These are phyloP conservation scores for Herminia tarsipennalis DNA, from an alignment of 2,888 invertebrate genomes.

Conservation along the genomic window DNA sequence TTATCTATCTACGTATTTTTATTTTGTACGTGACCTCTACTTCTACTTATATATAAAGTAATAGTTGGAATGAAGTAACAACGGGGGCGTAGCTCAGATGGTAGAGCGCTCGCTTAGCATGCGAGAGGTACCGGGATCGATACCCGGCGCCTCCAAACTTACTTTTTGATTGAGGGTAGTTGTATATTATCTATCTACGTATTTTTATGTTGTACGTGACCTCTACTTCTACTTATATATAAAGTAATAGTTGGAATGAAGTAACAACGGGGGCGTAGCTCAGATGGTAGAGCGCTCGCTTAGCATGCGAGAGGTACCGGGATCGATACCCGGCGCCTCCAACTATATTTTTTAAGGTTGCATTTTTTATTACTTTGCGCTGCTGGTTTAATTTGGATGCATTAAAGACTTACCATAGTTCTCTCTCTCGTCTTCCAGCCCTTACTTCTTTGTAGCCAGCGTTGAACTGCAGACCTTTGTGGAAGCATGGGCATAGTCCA, in stretches of 20 bases:
- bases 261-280: slow-evolving; percentile 67
- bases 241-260: background rate
- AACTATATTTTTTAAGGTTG: too few relatives aligned
- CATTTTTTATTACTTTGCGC: too few relatives aligned
- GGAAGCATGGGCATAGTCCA: slow-evolving; percentile 91
- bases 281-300: slow-evolving; percentile 80
- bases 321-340: slow-evolving; percentile 79
- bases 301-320: slow-evolving; percentile 84
- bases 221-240: background rate
- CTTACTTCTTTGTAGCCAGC: slow-evolving; percentile 92
- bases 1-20: slow-evolving; percentile 4
- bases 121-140: slow-evolving; percentile 85
- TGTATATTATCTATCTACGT: background rate
- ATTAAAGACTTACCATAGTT: slow-evolving; percentile 87
- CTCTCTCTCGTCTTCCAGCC: slow-evolving; percentile 87
- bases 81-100: slow-evolving; percentile 77
- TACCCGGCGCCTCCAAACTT: slow-evolving; percentile 64
- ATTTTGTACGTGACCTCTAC: background rate
- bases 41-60: background rate
- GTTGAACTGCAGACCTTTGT: slow-evolving; percentile 89
- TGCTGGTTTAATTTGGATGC: background rate
- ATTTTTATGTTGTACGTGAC: background rate
- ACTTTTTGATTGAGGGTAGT: slow-evolving; percentile 1
- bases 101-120: slow-evolving; percentile 82
- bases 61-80: background rate